Evolutionary conservation across 2,888 invertebrate genomes (phyloP), one percentile per base, ranked within the genome.

Genomic region (Pasiphila rectangulata): DNA sequence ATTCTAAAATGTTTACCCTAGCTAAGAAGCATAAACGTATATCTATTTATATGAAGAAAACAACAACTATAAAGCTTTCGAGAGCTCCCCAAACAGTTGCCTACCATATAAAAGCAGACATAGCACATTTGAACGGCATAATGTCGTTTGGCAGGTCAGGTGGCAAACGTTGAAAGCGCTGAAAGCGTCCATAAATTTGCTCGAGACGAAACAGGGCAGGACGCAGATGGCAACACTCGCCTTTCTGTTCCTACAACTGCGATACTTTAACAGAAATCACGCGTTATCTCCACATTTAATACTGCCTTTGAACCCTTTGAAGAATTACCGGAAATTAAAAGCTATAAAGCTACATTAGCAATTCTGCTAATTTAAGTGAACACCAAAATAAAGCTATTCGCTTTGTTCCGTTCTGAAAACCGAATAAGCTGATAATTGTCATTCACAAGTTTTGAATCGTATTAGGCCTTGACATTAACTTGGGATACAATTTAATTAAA

Each of bases 131-230:
- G 81, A 83, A 79, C 78, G 65, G 73, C 67, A 68, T 78, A 83
- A 80, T 75, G 79, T 77, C 75, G 72, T 77, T 72, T 61, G 72
- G 66, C 72, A 84, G 86, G 87, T 86, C 86, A 88, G 87, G 83
- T 86, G 83, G 84, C 83, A 79, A 75, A 78, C 77, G 83, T 73
- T 84, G 80, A 81, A 78, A 85, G 84, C 79, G 70, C 72, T 83
- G 75, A 83, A 79, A 82, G 82, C 81, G 72, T 83, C 82, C 85
- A 86, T 86, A 87, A 87, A 86, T 87, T 86, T 77, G 70, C 76
- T 67, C 69, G 72, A 71, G 70, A 75, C 75, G 74, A 75, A 70
- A 69, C 75, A 67, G 69, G 69, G 72, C 69, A 75, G 73, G 75
- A 68, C 79, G 67, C 85, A 85, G 83, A 79, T 86, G 84, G 70